phyloP scores from a whole-genome alignment of 2,888 invertebrate species.

The Uloborus plumipes region DNA sequence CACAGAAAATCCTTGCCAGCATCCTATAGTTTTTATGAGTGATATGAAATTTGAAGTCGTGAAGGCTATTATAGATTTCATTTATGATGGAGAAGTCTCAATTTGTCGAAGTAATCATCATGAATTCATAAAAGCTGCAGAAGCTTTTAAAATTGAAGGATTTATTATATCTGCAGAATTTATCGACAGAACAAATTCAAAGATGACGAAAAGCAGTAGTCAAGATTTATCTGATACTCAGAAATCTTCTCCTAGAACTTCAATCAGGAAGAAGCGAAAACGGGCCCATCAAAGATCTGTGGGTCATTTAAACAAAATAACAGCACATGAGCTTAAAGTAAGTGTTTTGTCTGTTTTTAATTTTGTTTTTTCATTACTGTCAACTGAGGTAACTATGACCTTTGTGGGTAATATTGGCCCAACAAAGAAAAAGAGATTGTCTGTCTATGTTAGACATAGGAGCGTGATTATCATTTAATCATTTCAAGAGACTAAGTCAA shows the following conservation, averaged over 20 bases:
- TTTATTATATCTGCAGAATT: not conserved
- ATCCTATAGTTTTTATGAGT: constrained; percentile 12
- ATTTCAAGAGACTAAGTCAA: too few relatives aligned
- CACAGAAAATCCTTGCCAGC: constrained; percentile 15
- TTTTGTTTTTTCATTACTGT: too few relatives aligned
- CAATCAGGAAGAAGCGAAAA: not conserved
- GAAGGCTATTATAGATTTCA: constrained; percentile 10
- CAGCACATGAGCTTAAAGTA: not conserved
- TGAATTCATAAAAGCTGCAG: constrained; percentile 13
- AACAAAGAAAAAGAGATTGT: not conserved
- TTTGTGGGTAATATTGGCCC: constrained; percentile 5
- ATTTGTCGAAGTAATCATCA: not conserved
- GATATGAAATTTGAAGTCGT: constrained; percentile 6
- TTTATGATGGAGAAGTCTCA: constrained; percentile 15
- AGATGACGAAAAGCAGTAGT: not conserved
- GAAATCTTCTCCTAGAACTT: constrained; percentile 7
- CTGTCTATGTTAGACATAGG: not conserved
- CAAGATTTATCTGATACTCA: too few relatives aligned
- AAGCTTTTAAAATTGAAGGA: constrained; percentile 6
- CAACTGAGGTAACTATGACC: constrained; percentile 4
- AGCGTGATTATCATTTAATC: too few relatives aligned
- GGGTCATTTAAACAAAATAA: constrained; percentile 5
- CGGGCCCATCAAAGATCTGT: not conserved
- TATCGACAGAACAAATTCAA: not conserved
- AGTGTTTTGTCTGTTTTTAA: too few relatives aligned